Evolutionary conservation across 2,113 vertebrate species (phyloP), one percentile per base, ranked within the genome.

Genomic region (Abramis brama): DNA sequence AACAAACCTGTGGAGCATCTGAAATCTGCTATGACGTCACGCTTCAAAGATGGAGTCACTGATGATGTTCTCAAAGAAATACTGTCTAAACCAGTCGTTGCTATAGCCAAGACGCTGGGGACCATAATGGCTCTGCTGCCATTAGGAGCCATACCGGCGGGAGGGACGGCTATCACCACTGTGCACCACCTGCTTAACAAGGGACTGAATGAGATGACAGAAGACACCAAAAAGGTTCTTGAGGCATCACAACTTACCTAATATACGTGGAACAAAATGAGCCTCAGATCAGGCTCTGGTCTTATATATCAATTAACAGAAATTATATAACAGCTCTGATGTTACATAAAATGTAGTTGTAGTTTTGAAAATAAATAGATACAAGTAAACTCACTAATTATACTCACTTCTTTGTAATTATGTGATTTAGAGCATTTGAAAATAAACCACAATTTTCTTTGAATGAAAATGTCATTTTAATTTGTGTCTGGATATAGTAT

Each of bases 121-220:
- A 62, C 78, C 3, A 1, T 79, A 43, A 25, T 79, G 23, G 1
- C 78, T 45, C 33, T 79, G 19, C 36, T 79, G 55, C 78, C 78
- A 43, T 36, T 36, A 39, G 78, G 78, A 79, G 36, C 33, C 11
- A 3, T 79, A 17, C 78, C 78, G 0, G 78, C 78, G 23, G 33
- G 55, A 15, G 78, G 78, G 19, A 5, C 23, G 2, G 57, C 55
- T n/a, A 12, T 79, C 2, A 55, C 57, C 21, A 0, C 55, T 62
- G 57, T 62, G 5, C 78, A 79, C 57, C 62, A 79, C 78, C 36
- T 79, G 57, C 78, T 79, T 13, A 79, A 62, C 8, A 15, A 8
- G 11, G 78, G 78, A 62, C 78, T 79, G 3, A 43, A 43, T 60
- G 78, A 79, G 55, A 79, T 79, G 78, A 36, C 78, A 59, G 78